Base-by-base conservation (phyloP, 2,888 invertebrate species). In the Catocala nupta region DNA sequence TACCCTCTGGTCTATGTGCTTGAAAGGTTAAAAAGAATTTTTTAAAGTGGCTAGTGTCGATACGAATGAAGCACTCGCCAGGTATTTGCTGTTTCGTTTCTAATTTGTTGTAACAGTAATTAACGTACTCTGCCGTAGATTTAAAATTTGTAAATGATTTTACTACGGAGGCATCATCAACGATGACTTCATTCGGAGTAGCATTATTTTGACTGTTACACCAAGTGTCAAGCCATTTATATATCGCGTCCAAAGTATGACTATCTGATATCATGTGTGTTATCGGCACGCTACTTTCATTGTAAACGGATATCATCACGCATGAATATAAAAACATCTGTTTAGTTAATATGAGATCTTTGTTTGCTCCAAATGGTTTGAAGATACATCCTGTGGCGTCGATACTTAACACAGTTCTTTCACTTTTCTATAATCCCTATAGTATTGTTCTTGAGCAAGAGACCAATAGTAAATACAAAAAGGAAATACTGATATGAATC, bases 121-220 rank as follows among this genome's bases (percentile, higher is more conserved):
- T 36, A 12, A 68, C 25, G 54, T 68, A 68, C 39, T 68, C 50
- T 51, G 43, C 55, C 16, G 68, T 68, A 0, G 65, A 48, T 45
- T 65, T 44, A 43, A 10, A 52, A 5, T 52, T 33, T 7, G 65
- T 59, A 51, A 65, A 68, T 13, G 54, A 59, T 53, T 39, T 62
- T n/a, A 68, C 68, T 25, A 53, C 5, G 16, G 68, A 47, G 10
- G 62, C 65, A 48, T 68, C 62, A 44, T 68, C 59, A 13, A 59
- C 50, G 16, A 55, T 42, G 6, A 62, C 59, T 52, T 68, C 62
- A 62, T 68, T 36, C 10, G 64, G 61, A 16, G 49, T 9, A 25
- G 16, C 8, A 51, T 65, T 59, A 10, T 56, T 25, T 43, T 54
- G 44, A 44, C 43, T 50, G 55, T 62, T 56, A 33, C 11, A 42